Percentiles rank a stretch among this genome's conserved stretches.
Evolutionary conservation across 2,888 invertebrate genomes (phyloP).

Genomic region (Bimastos eiseni): DNA sequence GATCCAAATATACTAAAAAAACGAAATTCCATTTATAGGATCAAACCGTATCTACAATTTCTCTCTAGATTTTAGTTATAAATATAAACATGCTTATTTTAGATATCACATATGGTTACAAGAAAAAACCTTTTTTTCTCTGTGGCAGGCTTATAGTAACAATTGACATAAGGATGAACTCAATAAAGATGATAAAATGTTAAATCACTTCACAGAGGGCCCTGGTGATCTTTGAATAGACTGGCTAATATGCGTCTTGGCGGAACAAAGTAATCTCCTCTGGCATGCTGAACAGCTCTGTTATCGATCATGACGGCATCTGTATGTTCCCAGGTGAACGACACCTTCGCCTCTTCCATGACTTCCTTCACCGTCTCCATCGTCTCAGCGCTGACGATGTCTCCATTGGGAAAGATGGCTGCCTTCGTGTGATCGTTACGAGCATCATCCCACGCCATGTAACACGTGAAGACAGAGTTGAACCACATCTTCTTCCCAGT

Average conservation of each 20-base stretch:
- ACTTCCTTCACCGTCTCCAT: constrained; percentile 46
- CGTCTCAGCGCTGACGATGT: constrained; percentile 46
- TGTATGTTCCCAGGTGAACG: constrained; percentile 47
- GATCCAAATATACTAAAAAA: too few relatives aligned
- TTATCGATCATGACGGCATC: constrained; percentile 53
- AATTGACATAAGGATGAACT: constrained; percentile 32
- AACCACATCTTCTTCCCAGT: constrained; percentile 51
- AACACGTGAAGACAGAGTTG: constrained; percentile 51
- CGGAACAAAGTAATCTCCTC: constrained; percentile 43
- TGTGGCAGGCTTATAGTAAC: too few relatives aligned
- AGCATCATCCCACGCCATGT: constrained; percentile 48
- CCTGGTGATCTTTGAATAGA: not conserved
- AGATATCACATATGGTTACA: too few relatives aligned
- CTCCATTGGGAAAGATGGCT: constrained; percentile 49
- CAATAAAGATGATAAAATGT: too few relatives aligned
- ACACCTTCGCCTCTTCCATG: constrained; percentile 45
- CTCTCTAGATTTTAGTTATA: too few relatives aligned
- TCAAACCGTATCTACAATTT: too few relatives aligned
- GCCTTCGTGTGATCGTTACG: constrained; percentile 48
- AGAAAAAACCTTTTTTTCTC: too few relatives aligned
- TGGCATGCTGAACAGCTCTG: constrained; percentile 48
- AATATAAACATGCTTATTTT: too few relatives aligned
- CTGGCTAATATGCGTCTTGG: not conserved
- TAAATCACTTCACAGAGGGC: too few relatives aligned
- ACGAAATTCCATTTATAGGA: too few relatives aligned